Conservation (phyloP, 2,888 invertebrate species). For the Scaptomyza tumidula region DNA sequence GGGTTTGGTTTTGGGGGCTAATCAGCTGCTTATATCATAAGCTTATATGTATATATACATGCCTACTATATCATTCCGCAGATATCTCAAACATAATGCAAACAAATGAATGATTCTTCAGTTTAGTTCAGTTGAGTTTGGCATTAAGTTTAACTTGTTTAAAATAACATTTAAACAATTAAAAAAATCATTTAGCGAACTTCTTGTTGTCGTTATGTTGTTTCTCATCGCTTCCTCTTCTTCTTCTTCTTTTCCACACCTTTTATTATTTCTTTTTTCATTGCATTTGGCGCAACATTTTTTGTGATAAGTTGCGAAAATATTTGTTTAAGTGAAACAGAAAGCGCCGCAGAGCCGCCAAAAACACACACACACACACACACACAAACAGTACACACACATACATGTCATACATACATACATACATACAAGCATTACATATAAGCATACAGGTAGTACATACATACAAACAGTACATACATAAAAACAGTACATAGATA, state of each 20-base stretch:
- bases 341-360: slow-evolving; percentile 56
- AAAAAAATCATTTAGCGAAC: slow-evolving; percentile 45
- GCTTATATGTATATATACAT: slow-evolving; percentile 20
- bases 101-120: neutral
- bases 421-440: neutral
- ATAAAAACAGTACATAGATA: too few relatives aligned
- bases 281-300: slow-evolving; percentile 69
- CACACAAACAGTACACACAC: neutral
- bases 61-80: slow-evolving; percentile 1
- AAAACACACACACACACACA: neutral
- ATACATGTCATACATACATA: neutral
- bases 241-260: slow-evolving; percentile 6
- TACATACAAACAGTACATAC: too few relatives aligned
- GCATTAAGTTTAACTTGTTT: too few relatives aligned
- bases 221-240: neutral
- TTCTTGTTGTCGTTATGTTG: slow-evolving; percentile 2
- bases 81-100: slow-evolving; percentile 9
- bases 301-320: slow-evolving; percentile 71
- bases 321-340: slow-evolving; percentile 75
- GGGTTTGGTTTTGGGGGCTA: neutral
- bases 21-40: slow-evolving; percentile 26
- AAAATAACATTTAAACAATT: neutral
- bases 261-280: slow-evolving; percentile 12
- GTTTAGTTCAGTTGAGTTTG: too few relatives aligned
- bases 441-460: neutral